A percentile compares a stretch with the other conserved stretches of the same genome.
Conservation (phyloP, 2,113 vertebrate species). For the Isurus oxyrinchus region DNA sequence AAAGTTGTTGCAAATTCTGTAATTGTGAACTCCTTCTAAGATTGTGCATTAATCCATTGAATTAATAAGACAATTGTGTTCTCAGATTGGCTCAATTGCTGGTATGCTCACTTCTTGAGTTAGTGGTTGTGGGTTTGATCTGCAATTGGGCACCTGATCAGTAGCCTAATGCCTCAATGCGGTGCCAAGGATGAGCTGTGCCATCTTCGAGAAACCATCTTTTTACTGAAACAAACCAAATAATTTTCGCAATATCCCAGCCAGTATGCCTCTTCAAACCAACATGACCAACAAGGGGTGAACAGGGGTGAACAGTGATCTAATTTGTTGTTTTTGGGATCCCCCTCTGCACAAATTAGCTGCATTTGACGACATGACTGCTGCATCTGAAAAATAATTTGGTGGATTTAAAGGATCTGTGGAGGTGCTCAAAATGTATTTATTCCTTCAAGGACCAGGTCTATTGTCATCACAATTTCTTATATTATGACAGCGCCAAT, state of each 20-base stretch:
- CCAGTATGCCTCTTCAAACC: neutral
- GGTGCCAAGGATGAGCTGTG: neutral
- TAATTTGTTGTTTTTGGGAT: neutral
- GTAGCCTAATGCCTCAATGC: neutral
- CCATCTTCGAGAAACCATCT: neutral
- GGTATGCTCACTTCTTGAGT: neutral
- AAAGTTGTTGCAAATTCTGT: neutral
- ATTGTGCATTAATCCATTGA: neutral
- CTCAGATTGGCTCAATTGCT: neutral
- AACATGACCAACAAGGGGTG: neutral
- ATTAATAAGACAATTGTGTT: neutral
- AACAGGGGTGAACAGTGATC: neutral
- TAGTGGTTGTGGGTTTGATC: neutral
- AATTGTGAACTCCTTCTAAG: neutral
- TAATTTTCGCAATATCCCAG: neutral
- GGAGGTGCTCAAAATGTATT: neutral
- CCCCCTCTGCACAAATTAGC: neutral
- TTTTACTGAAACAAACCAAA: neutral
- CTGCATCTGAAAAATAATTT: neutral
- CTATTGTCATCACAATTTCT: neutral
- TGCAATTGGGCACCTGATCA: neutral
- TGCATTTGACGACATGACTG: neutral
- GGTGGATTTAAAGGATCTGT: neutral
- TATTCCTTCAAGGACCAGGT: neutral
- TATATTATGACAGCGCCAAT: no score